Evolutionary conservation across 2,888 invertebrate genomes (phyloP), one percentile per base, ranked within the genome.

Genomic region (Terebella lapidaria): DNA sequence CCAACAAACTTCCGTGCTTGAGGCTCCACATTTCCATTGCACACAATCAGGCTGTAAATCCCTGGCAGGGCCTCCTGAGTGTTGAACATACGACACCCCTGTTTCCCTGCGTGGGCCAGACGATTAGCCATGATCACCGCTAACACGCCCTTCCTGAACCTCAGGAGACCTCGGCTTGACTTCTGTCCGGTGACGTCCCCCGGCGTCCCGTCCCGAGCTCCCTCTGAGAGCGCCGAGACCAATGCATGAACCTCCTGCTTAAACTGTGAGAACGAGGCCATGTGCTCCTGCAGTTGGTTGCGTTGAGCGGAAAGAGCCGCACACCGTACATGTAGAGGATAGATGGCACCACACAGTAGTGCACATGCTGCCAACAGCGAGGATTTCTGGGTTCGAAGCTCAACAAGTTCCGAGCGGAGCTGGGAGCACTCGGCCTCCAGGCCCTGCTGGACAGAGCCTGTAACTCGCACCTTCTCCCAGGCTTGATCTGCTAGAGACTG

Each of bases 401-500:
- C 70, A 2, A 63, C 56, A n/a, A 75, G 59, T 53, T 70, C 70
- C 10, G 52, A 63, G 28, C 72, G 73, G 0, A 78, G 71, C 26
- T 75, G 70, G 1, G 63, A 62, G 56, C 73, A 72, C 57, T 78
- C 76, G 0, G 71, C 58, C 64, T 78, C 76, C n/a, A 78, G 66
- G 1, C 73, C 75, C 47, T 74, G 74, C 58, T 77, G 74, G 3
- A 75, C 68, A 28, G 65, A 68, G 15, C 74, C 74, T 2, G 77
- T 72, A 29, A 69, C 67, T 20, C 74, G 65, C 22, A 77, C 70
- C 64, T 75, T 76, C 66, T 77, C 76, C 75, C 75, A 76, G 0
- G 76, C 75, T 58, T 79, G 75, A 58, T 78, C 78, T 20, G 77
- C 76, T 58, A 76, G 67, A 22, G 71, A 70, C 59, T 77, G 76